Base-by-base conservation (phyloP, 2,113 vertebrate species). In the Onychostruthus taczanowskii region DNA sequence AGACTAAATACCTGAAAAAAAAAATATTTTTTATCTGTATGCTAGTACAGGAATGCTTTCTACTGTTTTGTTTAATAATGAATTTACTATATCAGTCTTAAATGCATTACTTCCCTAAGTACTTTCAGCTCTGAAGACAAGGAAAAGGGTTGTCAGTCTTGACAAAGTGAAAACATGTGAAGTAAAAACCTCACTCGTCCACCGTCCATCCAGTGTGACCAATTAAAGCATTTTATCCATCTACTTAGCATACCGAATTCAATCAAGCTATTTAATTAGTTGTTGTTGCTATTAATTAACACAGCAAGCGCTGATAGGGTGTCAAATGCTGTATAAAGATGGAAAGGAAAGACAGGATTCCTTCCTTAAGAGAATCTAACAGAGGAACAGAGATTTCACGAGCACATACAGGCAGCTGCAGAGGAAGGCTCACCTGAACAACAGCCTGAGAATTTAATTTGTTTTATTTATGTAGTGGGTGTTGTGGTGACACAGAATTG, bases 171-270 rank as follows among this genome's bases (percentile, higher is more conserved):
- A 88, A 92, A 46, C 16, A 3, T 6, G 4, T 3, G 13, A 27
- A 59, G 27, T 14, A 61, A 35, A 82, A 90, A 33, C 19, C 24
- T 39, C 0, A 0, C 27, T 76, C 0, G 0, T 8, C 59, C 44
- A 35, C 72, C 0, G 6, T 49, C 63, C 0, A 0, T 84, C 33
- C 6, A 3, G 53, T 19, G 44, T 50, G 44, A 83, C 46, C 43
- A 70, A 4, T 74, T 92, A 87, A 90, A 92, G 2, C 12, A 68
- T 72, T 61, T 22, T 35, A 9, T 31, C n/a, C 8, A 39, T 35
- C 28, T 77, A 70, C 59, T 78, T 55, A 63, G 23, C 30, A 66
- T 68, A 67, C 2, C 4, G 6, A 75, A 89, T 86, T 61, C 35
- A 87, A 35, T 43, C 39, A 63, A 58, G 23, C 26, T 75, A 49